Evolutionary conservation across 2,888 invertebrate species (phyloP), one percentile per base, ranked within the genome.

Genomic region (Pemphredon lugubris): DNA sequence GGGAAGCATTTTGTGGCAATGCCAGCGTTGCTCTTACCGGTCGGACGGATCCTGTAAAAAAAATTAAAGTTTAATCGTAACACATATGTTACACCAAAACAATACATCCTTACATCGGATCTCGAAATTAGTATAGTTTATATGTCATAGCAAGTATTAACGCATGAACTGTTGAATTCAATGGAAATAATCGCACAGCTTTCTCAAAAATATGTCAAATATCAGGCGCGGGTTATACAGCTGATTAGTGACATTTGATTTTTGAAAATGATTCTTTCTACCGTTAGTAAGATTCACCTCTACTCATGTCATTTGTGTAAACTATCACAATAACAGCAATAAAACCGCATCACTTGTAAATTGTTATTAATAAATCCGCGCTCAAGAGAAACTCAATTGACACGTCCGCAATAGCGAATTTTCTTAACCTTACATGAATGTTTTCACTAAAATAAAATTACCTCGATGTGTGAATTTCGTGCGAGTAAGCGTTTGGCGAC

Each of bases 1-100:
- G 73, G 96, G 96, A 90, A 96, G 91, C 94, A 96, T 95, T 84
- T 88, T 92, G 78, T 6, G 5, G 4, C 6, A 16, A 20, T 32
- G 6, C 44, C 55, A 57, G 23, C n/a, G 48, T 47, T 51, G 18
- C 37, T 44, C 58, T 1, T 20, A 45, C 1, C 1, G 20, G 13
- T 6, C 4, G 40, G 23, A 40, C 50, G 55, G 39, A 50, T 57
- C 42, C 79, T 77, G 45, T 18, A 73, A 73, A 0, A 42, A 13
- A 59, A 39, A 57, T 47, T 50, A 47, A 40, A 1, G 34, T 23
- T 16, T 14, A 2, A 18, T 13, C n/a, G n/a, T n/a, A n/a, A n/a
- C n/a, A 30, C n/a, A 23, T 59, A 44, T 32, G 26, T 26, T n/a
- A 20, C 14, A 13, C 2, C 1, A 18, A 48, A 58, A 50, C 37